Conservation (phyloP, 2,797 vertebrate species). For the Schizopygopsis malacanthus region DNA sequence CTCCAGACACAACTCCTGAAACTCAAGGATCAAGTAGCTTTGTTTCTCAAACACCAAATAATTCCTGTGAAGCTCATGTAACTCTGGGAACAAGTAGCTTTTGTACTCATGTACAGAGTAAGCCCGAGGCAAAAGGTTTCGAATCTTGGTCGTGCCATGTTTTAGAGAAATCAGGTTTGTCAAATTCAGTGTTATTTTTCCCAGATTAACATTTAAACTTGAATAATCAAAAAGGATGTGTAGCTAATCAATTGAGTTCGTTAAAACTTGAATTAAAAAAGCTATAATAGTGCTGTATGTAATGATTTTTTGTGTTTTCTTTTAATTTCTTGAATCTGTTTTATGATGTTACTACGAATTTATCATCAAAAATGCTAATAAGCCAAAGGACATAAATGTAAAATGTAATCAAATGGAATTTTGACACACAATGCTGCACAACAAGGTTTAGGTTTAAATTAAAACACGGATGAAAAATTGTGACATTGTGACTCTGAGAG, state of each 20-base stretch:
- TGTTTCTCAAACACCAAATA: conserved; percentile 7
- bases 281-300: background rate
- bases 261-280: background rate
- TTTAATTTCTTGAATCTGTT: background rate
- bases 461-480: background rate
- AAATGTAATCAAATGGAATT: background rate
- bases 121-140: background rate
- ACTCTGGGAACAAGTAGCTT: background rate
- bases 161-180: background rate
- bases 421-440: background rate
- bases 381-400: background rate
- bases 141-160: background rate
- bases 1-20: background rate
- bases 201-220: background rate
- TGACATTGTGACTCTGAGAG: background rate
- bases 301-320: background rate
- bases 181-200: background rate
- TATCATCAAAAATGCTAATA: background rate
- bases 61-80: background rate
- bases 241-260: background rate
- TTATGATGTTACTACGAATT: background rate
- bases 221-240: background rate
- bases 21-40: conserved; percentile 22
- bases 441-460: background rate
- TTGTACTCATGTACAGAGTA: background rate